Conservation (phyloP, 2,797 vertebrate genomes). For the Micropoecilia bifurca region DNA sequence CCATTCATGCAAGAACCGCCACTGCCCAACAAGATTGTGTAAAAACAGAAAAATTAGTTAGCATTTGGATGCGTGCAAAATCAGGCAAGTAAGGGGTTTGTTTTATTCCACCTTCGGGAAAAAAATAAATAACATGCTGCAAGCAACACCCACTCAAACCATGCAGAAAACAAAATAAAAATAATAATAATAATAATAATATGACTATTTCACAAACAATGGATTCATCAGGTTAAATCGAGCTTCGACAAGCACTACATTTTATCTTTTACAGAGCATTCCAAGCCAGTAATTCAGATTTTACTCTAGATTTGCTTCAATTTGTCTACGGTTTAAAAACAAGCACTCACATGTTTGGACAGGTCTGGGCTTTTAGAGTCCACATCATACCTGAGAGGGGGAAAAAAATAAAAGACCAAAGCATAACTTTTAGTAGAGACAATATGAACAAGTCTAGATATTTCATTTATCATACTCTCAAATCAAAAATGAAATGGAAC, state of each 20-base stretch:
- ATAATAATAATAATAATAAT: background rate
- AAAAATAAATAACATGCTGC: slow-evolving; percentile 46
- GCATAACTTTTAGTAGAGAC: slow-evolving; percentile 3
- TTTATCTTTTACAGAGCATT: slow-evolving; percentile 7
- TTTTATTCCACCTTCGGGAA: slow-evolving; percentile 61
- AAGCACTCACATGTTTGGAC: slow-evolving; percentile 92
- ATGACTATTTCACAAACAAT: slow-evolving; percentile 33
- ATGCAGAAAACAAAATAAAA: slow-evolving; percentile 6
- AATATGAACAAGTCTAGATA: background rate
- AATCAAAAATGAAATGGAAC: background rate
- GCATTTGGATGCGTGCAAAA: slow-evolving; percentile 65
- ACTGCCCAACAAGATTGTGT: slow-evolving; percentile 13
- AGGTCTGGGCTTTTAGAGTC: slow-evolving; percentile 96
- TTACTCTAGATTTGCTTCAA: slow-evolving; percentile 29
- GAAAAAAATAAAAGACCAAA: slow-evolving; percentile 41
- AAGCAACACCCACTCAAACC: slow-evolving; percentile 30
- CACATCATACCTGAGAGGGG: slow-evolving; percentile 88
- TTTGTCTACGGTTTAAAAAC: slow-evolving; percentile 43
- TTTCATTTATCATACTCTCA: background rate
- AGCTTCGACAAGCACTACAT: slow-evolving; percentile 6
- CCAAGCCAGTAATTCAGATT: slow-evolving; percentile 26
- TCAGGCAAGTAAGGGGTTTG: slow-evolving; percentile 61
- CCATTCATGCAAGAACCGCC: background rate
- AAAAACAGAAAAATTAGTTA: slow-evolving; percentile 24
- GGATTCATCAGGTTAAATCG: slow-evolving; percentile 18